Evolutionary conservation across 2,113 vertebrate species (phyloP).

Genomic region (Xenotilapia flavipinnis): DNA sequence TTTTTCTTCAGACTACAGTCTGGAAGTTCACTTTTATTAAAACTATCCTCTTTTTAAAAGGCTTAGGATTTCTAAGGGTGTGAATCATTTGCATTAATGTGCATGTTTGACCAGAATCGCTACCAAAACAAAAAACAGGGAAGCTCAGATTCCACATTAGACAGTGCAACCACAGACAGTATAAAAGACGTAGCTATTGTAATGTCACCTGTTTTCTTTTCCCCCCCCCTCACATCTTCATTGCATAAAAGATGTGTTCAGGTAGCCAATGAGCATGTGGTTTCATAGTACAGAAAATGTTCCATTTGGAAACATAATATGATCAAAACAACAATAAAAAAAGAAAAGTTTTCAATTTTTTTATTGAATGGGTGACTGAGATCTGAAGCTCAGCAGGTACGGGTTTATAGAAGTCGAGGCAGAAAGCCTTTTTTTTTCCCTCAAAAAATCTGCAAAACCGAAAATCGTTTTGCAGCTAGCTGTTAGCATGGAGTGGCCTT

Average conservation of each 20-base stretch:
- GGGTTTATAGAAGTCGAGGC: background rate
- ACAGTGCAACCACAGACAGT: background rate
- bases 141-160: background rate
- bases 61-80: background rate
- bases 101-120: background rate
- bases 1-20: background rate
- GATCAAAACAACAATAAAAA: background rate
- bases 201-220: background rate
- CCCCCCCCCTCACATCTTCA: background rate
- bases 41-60: background rate
- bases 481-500: background rate
- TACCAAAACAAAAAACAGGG: background rate
- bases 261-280: background rate
- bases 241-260: background rate
- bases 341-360: background rate
- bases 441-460: background rate
- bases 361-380: background rate
- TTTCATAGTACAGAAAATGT: background rate
- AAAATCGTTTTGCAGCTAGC: background rate
- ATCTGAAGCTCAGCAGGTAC: background rate
- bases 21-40: background rate
- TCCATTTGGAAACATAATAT: background rate
- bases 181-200: background rate
- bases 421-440: background rate
- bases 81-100: background rate